phyloP scores from a whole-genome alignment of 1,140 invertebrate species.

The Latrodectus geometricus region DNA sequence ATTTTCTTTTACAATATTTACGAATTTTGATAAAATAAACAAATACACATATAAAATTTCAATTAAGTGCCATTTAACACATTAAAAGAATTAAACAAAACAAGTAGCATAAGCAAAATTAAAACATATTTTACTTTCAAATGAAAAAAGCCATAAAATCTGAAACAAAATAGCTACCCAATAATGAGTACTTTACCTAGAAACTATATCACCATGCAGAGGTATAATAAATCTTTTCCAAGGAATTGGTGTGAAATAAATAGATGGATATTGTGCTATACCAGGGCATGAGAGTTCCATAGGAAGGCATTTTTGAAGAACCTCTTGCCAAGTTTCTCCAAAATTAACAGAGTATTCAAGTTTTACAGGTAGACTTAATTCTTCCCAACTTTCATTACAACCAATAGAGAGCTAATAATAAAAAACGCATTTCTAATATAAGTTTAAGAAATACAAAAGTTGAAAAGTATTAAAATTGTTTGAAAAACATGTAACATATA shows the following conservation, averaged over 20 bases:
- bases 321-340: slow-evolving; percentile 69
- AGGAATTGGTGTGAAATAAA: slow-evolving; percentile 65
- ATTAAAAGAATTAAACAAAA: too few relatives aligned
- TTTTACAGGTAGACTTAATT: slow-evolving; percentile 65
- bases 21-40: too few relatives aligned
- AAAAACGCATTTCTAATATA: too few relatives aligned
- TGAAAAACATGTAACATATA: too few relatives aligned
- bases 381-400: slow-evolving; percentile 61
- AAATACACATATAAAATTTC: too few relatives aligned
- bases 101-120: too few relatives aligned
- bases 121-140: not conserved
- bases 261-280: slow-evolving; percentile 65
- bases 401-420: slow-evolving; percentile 47
- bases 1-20: too few relatives aligned
- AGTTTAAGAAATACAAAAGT: too few relatives aligned
- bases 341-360: slow-evolving; percentile 70
- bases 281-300: slow-evolving; percentile 67
- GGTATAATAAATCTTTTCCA: slow-evolving; percentile 69
- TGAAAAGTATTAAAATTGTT: too few relatives aligned
- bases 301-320: slow-evolving; percentile 64
- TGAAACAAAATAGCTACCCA: not conserved
- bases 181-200: slow-evolving; percentile 67
- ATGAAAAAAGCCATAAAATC: not conserved
- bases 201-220: slow-evolving; percentile 67
- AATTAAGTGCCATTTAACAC: too few relatives aligned